Conservation (phyloP, 2,113 vertebrate genomes). For the Corydoras maculifer region DNA sequence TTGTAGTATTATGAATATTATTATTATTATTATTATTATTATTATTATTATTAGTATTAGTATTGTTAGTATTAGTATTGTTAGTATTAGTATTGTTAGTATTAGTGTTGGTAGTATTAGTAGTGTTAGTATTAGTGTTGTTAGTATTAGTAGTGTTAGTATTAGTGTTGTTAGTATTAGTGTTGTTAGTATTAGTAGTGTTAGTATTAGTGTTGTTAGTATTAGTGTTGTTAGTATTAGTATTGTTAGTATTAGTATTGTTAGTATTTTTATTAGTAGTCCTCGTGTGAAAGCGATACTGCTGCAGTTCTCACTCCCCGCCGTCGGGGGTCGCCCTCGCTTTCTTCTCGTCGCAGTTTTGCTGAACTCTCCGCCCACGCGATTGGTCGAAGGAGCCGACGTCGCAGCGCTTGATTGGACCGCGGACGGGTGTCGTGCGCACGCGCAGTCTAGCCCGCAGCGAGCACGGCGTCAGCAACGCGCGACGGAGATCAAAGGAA, state of each 20-base stretch:
- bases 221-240: too few species aligned
- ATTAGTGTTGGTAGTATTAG: background rate
- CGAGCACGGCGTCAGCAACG: constrained; percentile 51
- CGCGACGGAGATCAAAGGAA: background rate
- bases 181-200: background rate
- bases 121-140: too few species aligned
- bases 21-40: too few species aligned
- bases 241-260: too few species aligned
- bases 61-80: too few species aligned
- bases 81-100: too few species aligned
- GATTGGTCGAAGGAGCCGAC: constrained; percentile 44
- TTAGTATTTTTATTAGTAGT: background rate
- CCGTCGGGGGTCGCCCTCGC: background rate
- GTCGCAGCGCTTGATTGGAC: constrained; percentile 67
- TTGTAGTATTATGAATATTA: too few species aligned
- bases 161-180: too few species aligned
- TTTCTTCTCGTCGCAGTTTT: background rate
- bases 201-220: too few species aligned
- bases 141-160: background rate
- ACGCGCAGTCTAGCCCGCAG: constrained; percentile 36
- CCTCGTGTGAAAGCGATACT: background rate
- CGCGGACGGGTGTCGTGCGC: constrained; percentile 44
- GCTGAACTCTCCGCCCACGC: background rate
- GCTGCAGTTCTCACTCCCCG: background rate
- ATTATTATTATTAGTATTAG: too few species aligned